Percentiles rank a stretch among this genome's conserved stretches.
Conservation (phyloP, 2,113 vertebrate species). For the Seriola aureovittata region DNA sequence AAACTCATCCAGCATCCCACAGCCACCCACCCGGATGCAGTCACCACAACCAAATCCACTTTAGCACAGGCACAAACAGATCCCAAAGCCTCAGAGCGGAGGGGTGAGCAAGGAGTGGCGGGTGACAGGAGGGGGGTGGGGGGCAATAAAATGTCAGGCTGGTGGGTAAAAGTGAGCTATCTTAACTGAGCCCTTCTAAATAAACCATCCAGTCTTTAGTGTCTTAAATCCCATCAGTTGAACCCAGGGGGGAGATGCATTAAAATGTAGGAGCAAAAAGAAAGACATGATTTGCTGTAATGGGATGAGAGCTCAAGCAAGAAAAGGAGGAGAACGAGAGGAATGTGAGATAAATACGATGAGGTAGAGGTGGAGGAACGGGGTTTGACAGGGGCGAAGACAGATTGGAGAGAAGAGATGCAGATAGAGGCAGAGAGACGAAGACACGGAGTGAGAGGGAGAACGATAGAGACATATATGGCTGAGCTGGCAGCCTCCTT, state of each 20-base stretch:
- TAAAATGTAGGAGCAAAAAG: conserved; percentile 35
- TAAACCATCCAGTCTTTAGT: conserved; percentile 57
- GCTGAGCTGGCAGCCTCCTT: conserved; percentile 71
- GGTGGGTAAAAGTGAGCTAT: conserved; percentile 43
- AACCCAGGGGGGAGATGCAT: conserved; percentile 9
- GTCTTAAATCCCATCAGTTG: conserved; percentile 59
- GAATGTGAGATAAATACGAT: conserved; percentile 57
- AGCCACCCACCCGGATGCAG: conserved; percentile 52
- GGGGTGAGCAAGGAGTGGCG: not conserved
- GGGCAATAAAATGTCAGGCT: conserved; percentile 55
- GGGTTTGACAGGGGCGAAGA: conserved; percentile 51
- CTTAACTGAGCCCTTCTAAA: conserved; percentile 42
- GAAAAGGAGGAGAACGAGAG: conserved; percentile 42
- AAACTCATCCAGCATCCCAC: conserved; percentile 64
- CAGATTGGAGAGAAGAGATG: conserved; percentile 53
- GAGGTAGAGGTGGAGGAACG: conserved; percentile 20
- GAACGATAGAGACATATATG: conserved; percentile 63
- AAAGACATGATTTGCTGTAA: conserved; percentile 58
- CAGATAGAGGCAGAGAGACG: conserved; percentile 48
- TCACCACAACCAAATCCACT: conserved; percentile 63
- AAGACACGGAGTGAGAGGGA: conserved; percentile 45
- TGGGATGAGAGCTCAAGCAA: conserved; percentile 31
- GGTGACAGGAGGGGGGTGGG: not conserved
- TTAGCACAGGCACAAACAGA: conserved; percentile 51
- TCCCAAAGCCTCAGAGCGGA: conserved; percentile 23